Percentiles rank a stretch among this genome's conserved stretches.
Evolutionary conservation across 2,113 vertebrate species (phyloP).

Genomic region (Gymnorhina tibicen): DNA sequence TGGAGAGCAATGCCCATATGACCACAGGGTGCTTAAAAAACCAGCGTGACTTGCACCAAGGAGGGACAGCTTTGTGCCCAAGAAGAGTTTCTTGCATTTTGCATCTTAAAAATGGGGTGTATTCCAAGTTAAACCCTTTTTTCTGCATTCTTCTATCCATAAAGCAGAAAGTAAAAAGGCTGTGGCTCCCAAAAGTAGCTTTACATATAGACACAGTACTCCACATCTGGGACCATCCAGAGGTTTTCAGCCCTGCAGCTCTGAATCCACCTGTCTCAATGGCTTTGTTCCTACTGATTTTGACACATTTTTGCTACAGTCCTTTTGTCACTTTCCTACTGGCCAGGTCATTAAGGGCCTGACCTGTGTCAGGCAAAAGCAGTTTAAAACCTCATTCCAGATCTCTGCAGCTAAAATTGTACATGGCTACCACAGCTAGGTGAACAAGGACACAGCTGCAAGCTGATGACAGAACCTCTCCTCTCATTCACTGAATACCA

Average conservation of each 20-base stretch:
- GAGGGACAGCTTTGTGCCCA: not conserved
- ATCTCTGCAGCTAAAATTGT: not conserved
- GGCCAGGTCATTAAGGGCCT: not conserved
- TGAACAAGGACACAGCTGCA: not conserved
- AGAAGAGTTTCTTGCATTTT: not conserved
- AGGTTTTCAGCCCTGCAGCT: not conserved
- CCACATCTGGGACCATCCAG: not conserved
- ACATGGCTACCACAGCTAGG: not conserved
- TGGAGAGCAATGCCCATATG: not conserved
- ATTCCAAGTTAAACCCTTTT: not conserved
- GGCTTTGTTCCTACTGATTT: not conserved
- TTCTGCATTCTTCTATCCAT: not conserved
- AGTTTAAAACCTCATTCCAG: not conserved
- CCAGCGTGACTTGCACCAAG: not conserved
- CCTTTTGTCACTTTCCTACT: not conserved
- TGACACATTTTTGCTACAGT: not conserved
- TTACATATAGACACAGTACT: not conserved
- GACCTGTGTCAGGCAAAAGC: not conserved
- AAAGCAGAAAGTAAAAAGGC: not conserved
- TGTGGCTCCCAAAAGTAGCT: not conserved
- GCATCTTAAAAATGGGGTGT: not conserved
- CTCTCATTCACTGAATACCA: not conserved
- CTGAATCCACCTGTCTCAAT: not conserved
- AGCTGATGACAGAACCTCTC: not conserved
- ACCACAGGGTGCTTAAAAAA: not conserved